These are phyloP conservation scores for Litocranius walleri DNA, from an alignment of 2,113 vertebrate genomes.

Conservation along the genomic window DNA sequence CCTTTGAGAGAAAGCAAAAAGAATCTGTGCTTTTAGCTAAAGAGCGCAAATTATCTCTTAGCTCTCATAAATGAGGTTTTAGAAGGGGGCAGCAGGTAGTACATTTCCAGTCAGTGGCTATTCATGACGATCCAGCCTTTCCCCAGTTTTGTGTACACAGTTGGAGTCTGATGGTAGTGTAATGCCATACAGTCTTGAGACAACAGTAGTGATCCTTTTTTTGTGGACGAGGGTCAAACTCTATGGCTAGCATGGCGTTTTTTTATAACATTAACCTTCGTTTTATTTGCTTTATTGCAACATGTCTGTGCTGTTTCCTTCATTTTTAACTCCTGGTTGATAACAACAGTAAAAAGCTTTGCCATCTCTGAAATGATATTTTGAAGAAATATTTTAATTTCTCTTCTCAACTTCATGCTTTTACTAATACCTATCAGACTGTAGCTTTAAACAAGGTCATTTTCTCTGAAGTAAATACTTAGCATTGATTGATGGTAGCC, in stretches of 20 bases:
- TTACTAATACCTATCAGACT: not conserved
- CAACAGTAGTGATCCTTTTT: not conserved
- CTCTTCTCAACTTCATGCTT: not conserved
- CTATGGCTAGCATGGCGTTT: not conserved
- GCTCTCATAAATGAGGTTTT: not conserved
- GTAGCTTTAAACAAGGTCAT: slow-evolving; percentile 8
- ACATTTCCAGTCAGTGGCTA: not conserved
- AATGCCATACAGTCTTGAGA: not conserved
- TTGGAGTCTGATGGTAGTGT: slow-evolving; percentile 26
- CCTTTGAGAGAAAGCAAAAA: not conserved
- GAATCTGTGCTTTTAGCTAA: not conserved
- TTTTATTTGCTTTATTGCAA: not conserved
- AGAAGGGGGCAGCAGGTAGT: not conserved
- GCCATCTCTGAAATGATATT: not conserved
- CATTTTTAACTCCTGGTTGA: slow-evolving; percentile 54
- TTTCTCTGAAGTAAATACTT: slow-evolving; percentile 34
- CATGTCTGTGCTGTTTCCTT: slow-evolving; percentile 33
- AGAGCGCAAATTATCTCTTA: not conserved
- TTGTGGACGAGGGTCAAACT: not conserved
- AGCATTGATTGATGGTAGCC: not conserved
- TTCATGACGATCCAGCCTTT: not conserved
- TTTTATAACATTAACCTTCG: slow-evolving; percentile 25
- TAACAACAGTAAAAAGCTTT: not conserved
- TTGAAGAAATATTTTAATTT: slow-evolving; percentile 42
- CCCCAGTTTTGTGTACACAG: not conserved